These are phyloP conservation scores for Willisornis vidua DNA, from an alignment of 2,113 vertebrate species.

Conservation along the genomic window DNA sequence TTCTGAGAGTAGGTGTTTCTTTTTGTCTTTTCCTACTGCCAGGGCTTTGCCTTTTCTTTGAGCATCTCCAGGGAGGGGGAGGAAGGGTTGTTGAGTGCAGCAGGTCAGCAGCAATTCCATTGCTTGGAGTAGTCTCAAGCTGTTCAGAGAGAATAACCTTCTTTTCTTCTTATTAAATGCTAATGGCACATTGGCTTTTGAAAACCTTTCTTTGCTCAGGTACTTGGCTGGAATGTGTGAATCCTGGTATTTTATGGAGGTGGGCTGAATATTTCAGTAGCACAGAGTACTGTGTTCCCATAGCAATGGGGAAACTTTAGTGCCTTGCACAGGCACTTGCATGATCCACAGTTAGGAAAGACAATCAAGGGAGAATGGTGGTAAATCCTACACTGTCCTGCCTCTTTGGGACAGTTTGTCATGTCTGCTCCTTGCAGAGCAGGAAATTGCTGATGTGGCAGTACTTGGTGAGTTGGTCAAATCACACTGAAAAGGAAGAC, in stretches of 20 bases:
- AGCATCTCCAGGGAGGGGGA: neutral
- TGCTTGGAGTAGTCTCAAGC: neutral
- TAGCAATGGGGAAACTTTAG: constrained; percentile 20
- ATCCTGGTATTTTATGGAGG: neutral
- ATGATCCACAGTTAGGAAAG: neutral
- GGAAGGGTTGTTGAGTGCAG: neutral
- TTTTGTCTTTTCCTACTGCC: neutral
- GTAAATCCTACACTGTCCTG: neutral
- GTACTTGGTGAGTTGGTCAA: neutral
- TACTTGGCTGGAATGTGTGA: neutral
- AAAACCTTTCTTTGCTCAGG: constrained; percentile 9
- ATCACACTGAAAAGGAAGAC: neutral
- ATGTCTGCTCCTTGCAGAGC: neutral
- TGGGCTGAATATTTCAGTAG: constrained; percentile 20
- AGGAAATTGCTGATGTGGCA: neutral
- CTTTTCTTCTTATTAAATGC: neutral
- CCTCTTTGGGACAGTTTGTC: neutral
- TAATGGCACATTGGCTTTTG: neutral
- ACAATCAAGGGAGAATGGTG: neutral
- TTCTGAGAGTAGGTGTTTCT: neutral
- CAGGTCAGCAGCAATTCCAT: neutral
- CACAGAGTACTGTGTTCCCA: constrained; percentile 37
- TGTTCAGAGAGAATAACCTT: neutral
- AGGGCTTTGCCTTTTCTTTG: neutral
- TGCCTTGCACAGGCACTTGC: neutral